A percentile compares a stretch with the other conserved stretches of the same genome.
Conservation (phyloP, 2,113 vertebrate species). For the Aspiorhynchus laticeps region DNA sequence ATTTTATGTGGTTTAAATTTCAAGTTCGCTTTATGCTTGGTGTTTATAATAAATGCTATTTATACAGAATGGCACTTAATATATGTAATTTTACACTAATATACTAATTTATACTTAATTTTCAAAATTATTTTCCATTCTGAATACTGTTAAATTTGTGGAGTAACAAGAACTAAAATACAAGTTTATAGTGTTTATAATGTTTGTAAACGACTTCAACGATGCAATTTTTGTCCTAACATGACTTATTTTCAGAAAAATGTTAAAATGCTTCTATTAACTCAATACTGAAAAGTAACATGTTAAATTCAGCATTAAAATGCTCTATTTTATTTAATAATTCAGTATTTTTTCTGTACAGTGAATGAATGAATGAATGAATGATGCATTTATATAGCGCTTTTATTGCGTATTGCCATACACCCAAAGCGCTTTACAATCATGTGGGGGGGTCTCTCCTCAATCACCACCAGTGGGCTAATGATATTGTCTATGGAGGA, state of each 20-base stretch:
- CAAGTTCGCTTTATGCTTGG: background rate
- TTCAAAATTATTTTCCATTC: too few relatives aligned
- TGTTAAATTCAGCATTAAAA: too few relatives aligned
- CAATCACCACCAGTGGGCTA: background rate
- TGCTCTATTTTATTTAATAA: too few relatives aligned
- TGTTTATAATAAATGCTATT: background rate
- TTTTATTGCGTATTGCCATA: too few relatives aligned
- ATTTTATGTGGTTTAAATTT: too few relatives aligned
- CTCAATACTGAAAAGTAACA: background rate
- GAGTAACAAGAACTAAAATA: background rate
- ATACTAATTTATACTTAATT: background rate
- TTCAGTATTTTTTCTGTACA: background rate
- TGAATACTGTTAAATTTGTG: background rate
- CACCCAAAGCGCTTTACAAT: too few relatives aligned
- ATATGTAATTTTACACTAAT: background rate
- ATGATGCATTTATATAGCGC: too few relatives aligned
- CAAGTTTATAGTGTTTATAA: background rate
- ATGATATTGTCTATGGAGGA: constrained; percentile 9
- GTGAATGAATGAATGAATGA: too few relatives aligned
- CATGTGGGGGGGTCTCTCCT: too few relatives aligned
- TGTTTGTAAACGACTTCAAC: background rate
- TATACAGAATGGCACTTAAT: background rate
- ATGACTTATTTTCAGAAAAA: too few relatives aligned
- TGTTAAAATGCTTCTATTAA: too few relatives aligned
- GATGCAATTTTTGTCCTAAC: background rate